These are phyloP conservation scores for Sphenodon punctatus DNA, from an alignment of 2,797 vertebrate species.

Conservation along the genomic window DNA sequence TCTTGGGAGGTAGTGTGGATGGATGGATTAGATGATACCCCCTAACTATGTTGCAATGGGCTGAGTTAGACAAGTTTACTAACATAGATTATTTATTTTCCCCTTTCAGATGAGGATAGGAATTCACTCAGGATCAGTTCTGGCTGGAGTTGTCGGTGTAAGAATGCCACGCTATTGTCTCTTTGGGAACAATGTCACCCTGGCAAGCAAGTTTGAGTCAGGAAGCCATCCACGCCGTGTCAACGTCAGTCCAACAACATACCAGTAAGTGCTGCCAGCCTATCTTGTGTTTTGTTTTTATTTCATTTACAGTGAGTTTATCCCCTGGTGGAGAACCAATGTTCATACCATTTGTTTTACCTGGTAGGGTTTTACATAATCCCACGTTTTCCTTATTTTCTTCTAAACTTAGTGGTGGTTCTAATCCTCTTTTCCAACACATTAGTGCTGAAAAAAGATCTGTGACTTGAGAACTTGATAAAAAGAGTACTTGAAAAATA, in stretches of 20 bases:
- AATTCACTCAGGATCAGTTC: constrained; percentile 95
- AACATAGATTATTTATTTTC: background rate
- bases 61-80: background rate
- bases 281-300: background rate
- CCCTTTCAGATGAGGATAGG: constrained; percentile 89
- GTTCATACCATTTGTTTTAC: too few relatives aligned
- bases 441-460: too few relatives aligned
- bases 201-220: constrained; percentile 98
- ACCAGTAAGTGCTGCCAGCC: constrained; percentile 86
- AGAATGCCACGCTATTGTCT: constrained; percentile 98
- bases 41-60: fast-evolving
- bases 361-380: too few relatives aligned
- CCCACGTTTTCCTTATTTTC: too few relatives aligned
- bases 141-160: constrained; percentile 96
- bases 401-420: too few relatives aligned
- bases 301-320: too few relatives aligned
- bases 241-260: constrained; percentile 95
- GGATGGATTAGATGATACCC: background rate
- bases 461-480: too few relatives aligned
- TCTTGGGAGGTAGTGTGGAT: background rate
- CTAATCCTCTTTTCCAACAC: too few relatives aligned
- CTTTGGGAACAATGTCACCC: constrained; percentile 97
- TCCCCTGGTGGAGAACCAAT: too few relatives aligned
- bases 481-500: too few relatives aligned
- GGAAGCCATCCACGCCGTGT: constrained; percentile 95